phyloP scores from a whole-genome alignment of 2,797 vertebrate genomes.

The Onychomys torridus region DNA sequence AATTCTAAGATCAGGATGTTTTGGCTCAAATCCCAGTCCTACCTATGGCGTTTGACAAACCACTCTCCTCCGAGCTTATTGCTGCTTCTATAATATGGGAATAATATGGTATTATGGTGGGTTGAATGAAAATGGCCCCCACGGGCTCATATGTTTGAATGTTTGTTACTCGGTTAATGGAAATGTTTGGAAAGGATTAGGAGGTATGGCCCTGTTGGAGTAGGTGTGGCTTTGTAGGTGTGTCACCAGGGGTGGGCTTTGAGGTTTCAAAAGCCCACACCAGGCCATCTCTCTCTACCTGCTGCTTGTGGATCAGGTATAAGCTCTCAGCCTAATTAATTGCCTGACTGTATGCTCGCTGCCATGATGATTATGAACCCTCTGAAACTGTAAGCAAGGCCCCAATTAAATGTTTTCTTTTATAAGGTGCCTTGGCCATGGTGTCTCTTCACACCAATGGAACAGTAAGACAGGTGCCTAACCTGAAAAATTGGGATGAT shows the following conservation, averaged over 20 bases:
- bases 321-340: background rate
- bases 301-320: background rate
- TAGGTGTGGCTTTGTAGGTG: background rate
- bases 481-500: constrained; percentile 22
- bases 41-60: background rate
- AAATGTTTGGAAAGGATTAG: background rate
- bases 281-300: too few relatives aligned
- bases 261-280: background rate
- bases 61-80: background rate
- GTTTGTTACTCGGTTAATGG: background rate
- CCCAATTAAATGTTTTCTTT: background rate
- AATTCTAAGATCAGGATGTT: background rate
- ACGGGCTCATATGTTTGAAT: background rate
- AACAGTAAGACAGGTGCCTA: background rate
- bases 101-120: background rate
- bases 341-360: background rate
- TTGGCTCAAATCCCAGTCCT: background rate
- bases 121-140: background rate
- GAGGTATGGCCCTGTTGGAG: background rate
- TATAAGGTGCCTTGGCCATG: background rate
- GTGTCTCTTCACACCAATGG: background rate
- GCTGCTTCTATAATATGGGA: constrained; percentile 55
- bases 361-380: too few relatives aligned
- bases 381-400: background rate
- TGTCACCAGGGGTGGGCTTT: too few relatives aligned